Conservation (phyloP, 2,888 invertebrate genomes). For the Rhodophaea formosa region DNA sequence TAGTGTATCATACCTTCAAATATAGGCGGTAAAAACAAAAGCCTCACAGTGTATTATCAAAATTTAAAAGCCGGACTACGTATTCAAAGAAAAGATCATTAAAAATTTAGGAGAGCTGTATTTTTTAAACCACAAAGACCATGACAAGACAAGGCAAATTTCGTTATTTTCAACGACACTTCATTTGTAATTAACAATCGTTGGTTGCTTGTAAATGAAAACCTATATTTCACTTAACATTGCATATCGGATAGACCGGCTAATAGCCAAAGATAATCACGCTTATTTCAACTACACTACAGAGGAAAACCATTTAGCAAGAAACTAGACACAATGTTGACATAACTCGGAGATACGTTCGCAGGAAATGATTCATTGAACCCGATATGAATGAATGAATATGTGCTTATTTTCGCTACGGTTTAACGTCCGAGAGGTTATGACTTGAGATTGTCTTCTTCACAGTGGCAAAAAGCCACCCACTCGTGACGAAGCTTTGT, state of each 20-base stretch:
- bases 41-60: no score
- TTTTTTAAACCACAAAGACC: not conserved
- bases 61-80: no score
- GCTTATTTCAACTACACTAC: not conserved
- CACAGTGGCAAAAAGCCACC: conserved; percentile 42
- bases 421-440: conserved; percentile 51
- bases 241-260: not conserved
- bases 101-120: not conserved
- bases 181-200: conserved; percentile 18
- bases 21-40: no score
- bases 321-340: conserved; percentile 8
- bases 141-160: not conserved
- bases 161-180: not conserved
- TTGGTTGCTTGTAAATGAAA: conserved; percentile 15
- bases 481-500: conserved; percentile 45
- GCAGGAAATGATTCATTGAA: conserved; percentile 47
- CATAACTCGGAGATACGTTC: conserved; percentile 2
- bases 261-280: not conserved
- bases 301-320: conserved; percentile 3
- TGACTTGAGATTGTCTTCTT: conserved; percentile 34
- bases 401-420: conserved; percentile 43
- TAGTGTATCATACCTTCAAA: no score
- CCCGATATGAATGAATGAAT: conserved; percentile 42
- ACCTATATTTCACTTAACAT: conserved; percentile 7
- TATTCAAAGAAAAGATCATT: no score